Percentiles rank a stretch among this genome's conserved stretches.
These are phyloP conservation scores for Eidolon dupreanum DNA, from an alignment of 2,797 vertebrate species.

Conservation along the genomic window DNA sequence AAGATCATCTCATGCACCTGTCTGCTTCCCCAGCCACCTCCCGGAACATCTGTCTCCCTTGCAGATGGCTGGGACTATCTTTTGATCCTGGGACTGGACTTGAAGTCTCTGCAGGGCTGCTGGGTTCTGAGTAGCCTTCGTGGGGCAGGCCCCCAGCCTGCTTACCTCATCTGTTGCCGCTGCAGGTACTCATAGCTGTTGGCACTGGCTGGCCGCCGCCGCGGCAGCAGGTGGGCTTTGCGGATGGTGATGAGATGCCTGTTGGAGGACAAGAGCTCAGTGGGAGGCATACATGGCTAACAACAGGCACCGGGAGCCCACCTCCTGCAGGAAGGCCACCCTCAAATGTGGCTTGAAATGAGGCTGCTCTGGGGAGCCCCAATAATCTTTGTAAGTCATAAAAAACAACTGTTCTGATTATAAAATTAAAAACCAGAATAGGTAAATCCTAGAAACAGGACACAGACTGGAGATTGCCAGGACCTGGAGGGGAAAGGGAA, in stretches of 20 bases:
- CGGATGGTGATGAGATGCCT: constrained; percentile 81
- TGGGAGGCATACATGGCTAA: not conserved
- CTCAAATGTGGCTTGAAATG: not conserved
- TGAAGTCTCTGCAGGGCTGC: not conserved
- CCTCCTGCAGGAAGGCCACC: not conserved
- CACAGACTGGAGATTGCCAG: not conserved
- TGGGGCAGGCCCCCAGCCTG: rapidly evolving
- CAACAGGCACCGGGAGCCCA: not conserved
- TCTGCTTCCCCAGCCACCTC: not conserved
- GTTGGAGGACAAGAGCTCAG: not conserved
- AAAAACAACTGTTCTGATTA: not conserved
- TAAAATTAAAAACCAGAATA: not conserved
- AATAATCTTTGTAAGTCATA: not conserved
- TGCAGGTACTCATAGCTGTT: constrained; percentile 61
- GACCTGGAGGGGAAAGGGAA: too few species aligned
- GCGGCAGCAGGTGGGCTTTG: not conserved
- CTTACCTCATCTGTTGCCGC: constrained; percentile 66
- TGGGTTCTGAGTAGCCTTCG: not conserved
- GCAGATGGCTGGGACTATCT: not conserved
- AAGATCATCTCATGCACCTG: rapidly evolving
- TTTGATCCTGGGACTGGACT: not conserved
- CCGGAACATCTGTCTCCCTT: rapidly evolving
- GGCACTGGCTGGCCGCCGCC: constrained; percentile 39
- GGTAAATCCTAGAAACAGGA: not conserved
- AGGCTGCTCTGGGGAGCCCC: not conserved